Evolutionary conservation across 2,797 vertebrate genomes (phyloP).

Genomic region (Pangasius macronema): DNA sequence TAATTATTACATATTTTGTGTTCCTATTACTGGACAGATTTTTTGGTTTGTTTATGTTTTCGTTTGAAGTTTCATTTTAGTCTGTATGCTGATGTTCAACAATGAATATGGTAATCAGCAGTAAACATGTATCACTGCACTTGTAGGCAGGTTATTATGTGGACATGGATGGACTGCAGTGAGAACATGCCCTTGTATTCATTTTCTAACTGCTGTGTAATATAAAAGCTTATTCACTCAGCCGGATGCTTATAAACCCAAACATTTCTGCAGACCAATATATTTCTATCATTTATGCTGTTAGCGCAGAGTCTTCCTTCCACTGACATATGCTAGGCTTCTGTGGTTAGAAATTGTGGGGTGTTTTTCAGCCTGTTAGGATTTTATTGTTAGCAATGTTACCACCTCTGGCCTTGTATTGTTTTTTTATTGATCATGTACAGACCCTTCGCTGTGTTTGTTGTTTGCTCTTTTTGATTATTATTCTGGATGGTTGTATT

Average conservation of each 20-base stretch:
- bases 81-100: not conserved
- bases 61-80: not conserved
- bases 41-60: not conserved
- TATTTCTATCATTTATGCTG: not conserved
- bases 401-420: conserved; percentile 1
- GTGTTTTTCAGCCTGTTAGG: not conserved
- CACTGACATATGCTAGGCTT: not conserved
- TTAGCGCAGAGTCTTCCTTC: not conserved
- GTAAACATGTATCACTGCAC: not conserved
- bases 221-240: not conserved
- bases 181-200: not conserved
- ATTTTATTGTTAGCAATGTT: not conserved
- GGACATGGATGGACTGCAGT: not conserved
- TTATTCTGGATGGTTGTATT: conserved; percentile 15
- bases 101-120: not conserved
- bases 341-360: not conserved
- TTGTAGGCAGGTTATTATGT: not conserved
- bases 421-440: conserved; percentile 10
- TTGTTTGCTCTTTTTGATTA: not conserved
- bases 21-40: not conserved
- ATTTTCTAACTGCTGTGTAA: not conserved
- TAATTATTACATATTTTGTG: not conserved
- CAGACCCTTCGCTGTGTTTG: not conserved
- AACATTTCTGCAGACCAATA: not conserved
- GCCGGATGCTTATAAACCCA: not conserved